Evolutionary conservation across 2,888 invertebrate genomes (phyloP).

Genomic region (Ophonus ardosiacus): DNA sequence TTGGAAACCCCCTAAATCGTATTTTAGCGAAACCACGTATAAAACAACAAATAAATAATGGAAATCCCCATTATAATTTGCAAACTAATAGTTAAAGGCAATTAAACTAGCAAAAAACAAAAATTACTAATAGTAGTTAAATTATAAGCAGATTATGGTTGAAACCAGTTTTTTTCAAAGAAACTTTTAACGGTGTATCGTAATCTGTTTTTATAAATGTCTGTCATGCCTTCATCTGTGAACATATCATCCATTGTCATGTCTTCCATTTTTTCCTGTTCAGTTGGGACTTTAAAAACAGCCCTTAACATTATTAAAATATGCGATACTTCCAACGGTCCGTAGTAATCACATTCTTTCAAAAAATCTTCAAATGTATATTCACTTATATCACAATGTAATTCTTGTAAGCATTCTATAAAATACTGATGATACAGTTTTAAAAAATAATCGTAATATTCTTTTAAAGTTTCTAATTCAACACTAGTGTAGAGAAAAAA

Average conservation of each 20-base stretch:
- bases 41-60: too few relatives aligned
- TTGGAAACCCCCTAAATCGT: too few relatives aligned
- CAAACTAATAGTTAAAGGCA: neutral
- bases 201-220: constrained; percentile 67
- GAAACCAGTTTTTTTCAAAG: constrained; percentile 68
- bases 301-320: constrained; percentile 74
- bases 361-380: constrained; percentile 73
- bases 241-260: constrained; percentile 68
- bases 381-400: constrained; percentile 68
- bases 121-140: neutral
- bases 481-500: constrained; percentile 78
- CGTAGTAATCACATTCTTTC: constrained; percentile 73
- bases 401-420: constrained; percentile 72
- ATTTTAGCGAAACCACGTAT: too few relatives aligned
- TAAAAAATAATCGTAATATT: constrained; percentile 75
- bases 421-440: constrained; percentile 76
- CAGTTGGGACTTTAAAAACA: constrained; percentile 72
- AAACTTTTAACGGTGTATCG: constrained; percentile 67
- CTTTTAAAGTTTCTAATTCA: constrained; percentile 71
- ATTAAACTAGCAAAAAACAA: neutral
- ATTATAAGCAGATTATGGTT: neutral
- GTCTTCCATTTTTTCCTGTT: constrained; percentile 72
- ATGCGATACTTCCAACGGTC: constrained; percentile 73
- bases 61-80: too few relatives aligned
- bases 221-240: constrained; percentile 59